Conservation (phyloP, 2,113 vertebrate species). For the Aphyosemion australe region DNA sequence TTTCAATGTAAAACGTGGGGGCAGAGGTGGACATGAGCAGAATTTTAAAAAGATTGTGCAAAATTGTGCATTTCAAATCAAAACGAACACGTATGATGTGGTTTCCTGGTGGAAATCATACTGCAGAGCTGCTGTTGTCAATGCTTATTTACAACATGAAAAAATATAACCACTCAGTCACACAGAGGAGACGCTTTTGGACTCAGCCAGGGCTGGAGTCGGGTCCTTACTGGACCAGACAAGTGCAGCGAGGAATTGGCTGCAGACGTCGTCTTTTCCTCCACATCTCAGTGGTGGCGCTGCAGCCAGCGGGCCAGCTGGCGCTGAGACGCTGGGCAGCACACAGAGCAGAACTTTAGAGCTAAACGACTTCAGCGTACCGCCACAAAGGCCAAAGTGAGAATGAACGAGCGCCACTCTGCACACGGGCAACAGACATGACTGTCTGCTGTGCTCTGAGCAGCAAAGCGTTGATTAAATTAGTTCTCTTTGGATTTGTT, state of each 20-base stretch:
- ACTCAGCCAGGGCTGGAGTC: slow-evolving; percentile 17
- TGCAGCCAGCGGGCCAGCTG: slow-evolving; percentile 49
- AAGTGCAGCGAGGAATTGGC: slow-evolving; percentile 23
- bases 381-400: slow-evolving; percentile 49
- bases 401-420: slow-evolving; percentile 42
- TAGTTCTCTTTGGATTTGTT: background rate
- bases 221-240: slow-evolving; percentile 17
- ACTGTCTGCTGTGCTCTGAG: slow-evolving; percentile 52
- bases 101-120: no score
- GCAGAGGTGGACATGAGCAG: background rate
- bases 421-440: slow-evolving; percentile 37
- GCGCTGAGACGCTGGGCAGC: slow-evolving; percentile 53
- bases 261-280: slow-evolving; percentile 32
- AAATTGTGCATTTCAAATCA: background rate
- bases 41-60: slow-evolving; percentile 10
- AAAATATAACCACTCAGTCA: background rate
- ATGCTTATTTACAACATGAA: no score
- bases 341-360: slow-evolving; percentile 44
- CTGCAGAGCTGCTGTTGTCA: no score
- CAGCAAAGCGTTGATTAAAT: slow-evolving; percentile 27
- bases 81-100: no score
- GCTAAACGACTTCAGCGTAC: slow-evolving; percentile 36
- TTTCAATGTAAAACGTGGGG: slow-evolving; percentile 18
- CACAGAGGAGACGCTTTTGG: slow-evolving; percentile 9
- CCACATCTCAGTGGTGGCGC: slow-evolving; percentile 39